phyloP scores from a whole-genome alignment of 2,888 invertebrate species.

The Hermaeophaga mercurialis region DNA sequence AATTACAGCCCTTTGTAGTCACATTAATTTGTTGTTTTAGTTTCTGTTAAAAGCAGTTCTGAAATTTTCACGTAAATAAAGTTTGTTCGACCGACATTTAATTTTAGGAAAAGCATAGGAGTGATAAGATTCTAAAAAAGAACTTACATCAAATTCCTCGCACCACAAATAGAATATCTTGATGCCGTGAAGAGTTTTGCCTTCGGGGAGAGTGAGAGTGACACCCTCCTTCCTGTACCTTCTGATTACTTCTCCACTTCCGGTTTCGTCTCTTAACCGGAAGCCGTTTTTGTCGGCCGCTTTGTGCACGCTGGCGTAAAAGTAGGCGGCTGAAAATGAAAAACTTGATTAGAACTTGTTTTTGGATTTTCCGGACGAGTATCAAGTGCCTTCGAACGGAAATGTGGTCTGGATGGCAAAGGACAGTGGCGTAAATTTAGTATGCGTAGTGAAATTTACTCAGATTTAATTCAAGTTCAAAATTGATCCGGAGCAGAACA shows the following conservation, averaged over 20 bases:
- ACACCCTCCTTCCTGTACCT: conserved; percentile 82
- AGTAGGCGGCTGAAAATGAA: conserved; percentile 77
- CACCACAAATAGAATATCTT: conserved; percentile 93
- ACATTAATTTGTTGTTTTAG: too few species aligned
- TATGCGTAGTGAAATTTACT: too few species aligned
- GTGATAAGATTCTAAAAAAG: neutral
- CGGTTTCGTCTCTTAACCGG: conserved; percentile 82
- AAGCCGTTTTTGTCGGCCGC: conserved; percentile 71
- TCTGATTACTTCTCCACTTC: conserved; percentile 76
- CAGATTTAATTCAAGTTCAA: too few species aligned
- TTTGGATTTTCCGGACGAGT: neutral
- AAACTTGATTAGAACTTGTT: conserved; percentile 13
- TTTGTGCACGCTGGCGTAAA: conserved; percentile 81
- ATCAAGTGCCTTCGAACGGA: neutral
- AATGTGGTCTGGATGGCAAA: neutral
- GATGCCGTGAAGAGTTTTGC: conserved; percentile 79
- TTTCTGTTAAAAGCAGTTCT: too few species aligned
- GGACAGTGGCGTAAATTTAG: too few species aligned
- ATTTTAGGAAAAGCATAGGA: too few species aligned
- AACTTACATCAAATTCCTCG: conserved; percentile 81
- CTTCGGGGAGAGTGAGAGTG: conserved; percentile 85
- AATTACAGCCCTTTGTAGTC: too few species aligned
- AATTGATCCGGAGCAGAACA: too few species aligned
- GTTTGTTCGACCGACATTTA: too few species aligned
- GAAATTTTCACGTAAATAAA: too few species aligned